phyloP scores from a whole-genome alignment of 2,113 vertebrate species.

The Mirounga angustirostris region DNA sequence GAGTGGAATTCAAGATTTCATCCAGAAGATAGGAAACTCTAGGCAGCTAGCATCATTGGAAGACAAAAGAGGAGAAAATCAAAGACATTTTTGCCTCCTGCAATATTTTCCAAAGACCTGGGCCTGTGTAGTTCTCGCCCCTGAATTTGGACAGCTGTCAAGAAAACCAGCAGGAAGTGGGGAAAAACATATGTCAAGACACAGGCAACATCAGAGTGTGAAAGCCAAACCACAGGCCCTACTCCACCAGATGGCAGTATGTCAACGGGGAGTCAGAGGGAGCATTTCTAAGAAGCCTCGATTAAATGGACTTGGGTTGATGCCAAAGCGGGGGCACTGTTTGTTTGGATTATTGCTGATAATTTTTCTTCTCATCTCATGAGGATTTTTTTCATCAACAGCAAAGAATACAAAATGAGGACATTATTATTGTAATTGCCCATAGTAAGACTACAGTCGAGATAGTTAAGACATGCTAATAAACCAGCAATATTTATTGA shows the following conservation, averaged over 20 bases:
- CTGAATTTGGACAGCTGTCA: constrained; percentile 68
- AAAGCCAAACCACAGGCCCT: not conserved
- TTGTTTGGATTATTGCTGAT: constrained; percentile 1
- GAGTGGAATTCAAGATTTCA: not conserved
- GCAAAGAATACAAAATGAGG: not conserved
- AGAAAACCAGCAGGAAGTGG: constrained; percentile 46
- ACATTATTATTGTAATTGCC: not conserved
- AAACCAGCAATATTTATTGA: not conserved
- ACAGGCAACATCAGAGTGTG: not conserved
- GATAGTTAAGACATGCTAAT: not conserved
- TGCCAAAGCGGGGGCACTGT: not conserved
- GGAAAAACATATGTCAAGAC: constrained; percentile 63
- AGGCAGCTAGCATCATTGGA: not conserved
- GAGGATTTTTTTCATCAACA: constrained; percentile 5
- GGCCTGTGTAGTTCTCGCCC: not conserved
- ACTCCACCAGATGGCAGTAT: constrained; percentile 78
- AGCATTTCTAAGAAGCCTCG: not conserved
- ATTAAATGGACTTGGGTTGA: not conserved
- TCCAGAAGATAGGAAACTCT: not conserved
- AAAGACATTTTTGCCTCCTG: not conserved
- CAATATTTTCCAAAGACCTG: not conserved
- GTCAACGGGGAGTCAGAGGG: not conserved
- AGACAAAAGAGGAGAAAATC: not conserved
- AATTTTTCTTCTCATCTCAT: constrained; percentile 12
- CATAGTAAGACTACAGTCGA: not conserved